Base-by-base conservation (phyloP, 1,140 invertebrate species). In the Muscidifurax raptorellus region DNA sequence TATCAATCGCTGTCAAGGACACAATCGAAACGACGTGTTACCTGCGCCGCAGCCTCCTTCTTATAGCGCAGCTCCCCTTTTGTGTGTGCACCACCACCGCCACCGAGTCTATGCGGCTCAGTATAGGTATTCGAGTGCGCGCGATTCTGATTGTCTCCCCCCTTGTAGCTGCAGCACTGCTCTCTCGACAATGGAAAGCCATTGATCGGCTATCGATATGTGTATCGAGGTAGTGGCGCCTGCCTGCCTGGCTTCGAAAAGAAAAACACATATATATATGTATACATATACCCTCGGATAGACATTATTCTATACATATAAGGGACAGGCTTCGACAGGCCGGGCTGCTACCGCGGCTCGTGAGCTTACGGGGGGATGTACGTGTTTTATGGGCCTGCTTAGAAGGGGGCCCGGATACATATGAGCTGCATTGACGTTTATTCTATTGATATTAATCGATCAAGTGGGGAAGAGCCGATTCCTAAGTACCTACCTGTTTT, bases 391-490 rank as follows among this genome's bases (percentile, higher is more conserved):
- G 88, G 86, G 87, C 79, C 86, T 80, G 64, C 28, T 64, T 30
- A 40, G 6, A n/a, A 28, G 28, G 22, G n/a, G 66, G 66, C 25
- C 52, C 28, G 4, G 69, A 32, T 72, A 25, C 69, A 28, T 32
- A 76, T 86, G 82, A 82, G 84, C 83, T 79, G 80, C 86, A 88
- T 86, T 87, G 86, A 87, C 87, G 86, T 87, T 89, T 88, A 88
- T 88, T 89, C 85, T 88, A 89, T 89, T 88, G 88, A 89, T 89
- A 88, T 89, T 89, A 89, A 89, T 88, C 88, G 88, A 89, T 89
- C 86, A 87, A 88, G 87, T 88, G 86, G 88, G 89, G 86, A 87
- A 86, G 88, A 86, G 84, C 83, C 36, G 22, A 85, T 83, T n/a
- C 79, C 36, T 87, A 88, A 89, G 89, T 88, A 89, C 87, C 89